Conservation (phyloP, 30 jellyfish, hydroid and myxozoan species). For the Cassiopea andromeda region DNA sequence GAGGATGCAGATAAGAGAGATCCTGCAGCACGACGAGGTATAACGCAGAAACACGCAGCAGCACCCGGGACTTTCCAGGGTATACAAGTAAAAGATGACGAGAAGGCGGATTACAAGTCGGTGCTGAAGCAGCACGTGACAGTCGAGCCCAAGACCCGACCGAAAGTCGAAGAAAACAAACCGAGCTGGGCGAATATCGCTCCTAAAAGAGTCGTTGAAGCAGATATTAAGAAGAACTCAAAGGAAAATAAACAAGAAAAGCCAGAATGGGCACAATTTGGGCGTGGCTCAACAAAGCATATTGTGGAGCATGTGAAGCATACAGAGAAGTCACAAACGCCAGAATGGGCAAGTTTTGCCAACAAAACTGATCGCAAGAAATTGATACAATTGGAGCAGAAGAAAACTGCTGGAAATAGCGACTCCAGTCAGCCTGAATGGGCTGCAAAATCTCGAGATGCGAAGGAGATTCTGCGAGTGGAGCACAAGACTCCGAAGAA, state of each 20-base stretch:
- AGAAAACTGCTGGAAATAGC: constrained; percentile 30
- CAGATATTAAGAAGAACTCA: constrained; percentile 29
- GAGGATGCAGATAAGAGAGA: constrained; percentile 70
- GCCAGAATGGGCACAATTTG: constrained; percentile 77
- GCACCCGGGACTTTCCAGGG: constrained; percentile 54
- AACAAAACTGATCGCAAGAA: constrained; percentile 50
- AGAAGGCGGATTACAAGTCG: constrained; percentile 59
- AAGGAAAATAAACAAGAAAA: constrained; percentile 51
- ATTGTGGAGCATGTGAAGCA: constrained; percentile 30
- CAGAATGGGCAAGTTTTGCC: constrained; percentile 67
- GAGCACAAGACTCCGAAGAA: constrained; percentile 36
- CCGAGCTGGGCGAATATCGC: constrained; percentile 69
- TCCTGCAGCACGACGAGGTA: constrained; percentile 66
- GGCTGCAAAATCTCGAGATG: constrained; percentile 66
- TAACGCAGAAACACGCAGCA: constrained; percentile 34
- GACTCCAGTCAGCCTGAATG: constrained; percentile 56
- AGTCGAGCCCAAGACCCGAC: constrained; percentile 39
- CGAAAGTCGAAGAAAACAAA: constrained; percentile 30
- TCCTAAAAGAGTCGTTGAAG: constrained; percentile 39
- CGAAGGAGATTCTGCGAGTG: constrained; percentile 60
- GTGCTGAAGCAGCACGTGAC: constrained; percentile 66
- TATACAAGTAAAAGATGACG: constrained; percentile 23
- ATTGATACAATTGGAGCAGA: constrained; percentile 48
- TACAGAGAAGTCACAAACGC: constrained; percentile 35
- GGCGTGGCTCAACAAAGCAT: constrained; percentile 48